Evolutionary conservation across 2,888 invertebrate genomes (phyloP), one percentile per base, ranked within the genome.

Genomic region (Gisinianus flammeolus): DNA sequence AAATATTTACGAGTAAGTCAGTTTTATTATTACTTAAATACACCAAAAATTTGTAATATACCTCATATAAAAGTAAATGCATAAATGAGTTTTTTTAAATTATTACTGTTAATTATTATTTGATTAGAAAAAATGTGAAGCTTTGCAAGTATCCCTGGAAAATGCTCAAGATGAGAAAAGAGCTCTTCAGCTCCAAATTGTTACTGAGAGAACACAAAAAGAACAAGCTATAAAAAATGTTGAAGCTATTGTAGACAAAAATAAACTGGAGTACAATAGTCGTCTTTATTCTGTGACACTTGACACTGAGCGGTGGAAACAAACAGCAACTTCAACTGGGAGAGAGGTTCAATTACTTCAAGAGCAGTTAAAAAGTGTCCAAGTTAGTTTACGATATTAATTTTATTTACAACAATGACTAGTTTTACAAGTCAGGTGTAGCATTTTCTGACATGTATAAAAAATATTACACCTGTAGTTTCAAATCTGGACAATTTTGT

Each of bases 261-360:
- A 56, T 19, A 78, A 70, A 6, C 72, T 79, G 30, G 73, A 79
- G 26, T 73, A 75, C 6, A 76, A 77, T 76, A 76, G 69, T 33
- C 72, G 74, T 24, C 30, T 79, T 31, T 79, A 76, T 67, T 16
- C 73, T 16, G 62, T 76, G 33, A 78, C 79, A 52, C 77, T 76
- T 35, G 81, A 81, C 54, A 52, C 62, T 2, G 81, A 81, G 28
- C 72, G 78, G 10, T 81, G 81, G 81, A 79, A 79, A 68, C 56
- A 78, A 58, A 73, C 76, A 31, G 76, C 79, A 8, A 75, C 76
- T 67, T 76, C 78, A 6, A 64, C 64, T 24, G 16, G 28, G 10
- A 68, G 64, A 22, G 81, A 81, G 67, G 64, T 68, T 44, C 26
- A 44, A 52, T 73, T 75, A 30, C 56, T 81, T 28, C 80, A 81